These are phyloP conservation scores for Capromys pilorides DNA, from an alignment of 2,797 vertebrate species.

Conservation along the genomic window DNA sequence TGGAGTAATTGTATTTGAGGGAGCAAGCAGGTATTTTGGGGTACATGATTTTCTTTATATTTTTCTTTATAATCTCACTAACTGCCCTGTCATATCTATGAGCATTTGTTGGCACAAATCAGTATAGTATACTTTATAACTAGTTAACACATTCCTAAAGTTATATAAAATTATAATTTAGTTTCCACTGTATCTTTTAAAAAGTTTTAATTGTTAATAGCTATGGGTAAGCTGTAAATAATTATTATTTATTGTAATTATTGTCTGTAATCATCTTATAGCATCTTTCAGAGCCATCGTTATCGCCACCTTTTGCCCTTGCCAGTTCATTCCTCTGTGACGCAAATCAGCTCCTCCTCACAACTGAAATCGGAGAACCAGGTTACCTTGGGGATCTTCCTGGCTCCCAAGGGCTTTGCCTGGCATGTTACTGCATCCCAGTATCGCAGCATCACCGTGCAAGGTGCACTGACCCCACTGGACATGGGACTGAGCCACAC, in stretches of 20 bases:
- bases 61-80: not conserved
- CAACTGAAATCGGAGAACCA: not conserved
- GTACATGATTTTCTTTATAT: not conserved
- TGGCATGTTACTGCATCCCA: not conserved
- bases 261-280: not conserved
- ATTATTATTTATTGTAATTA: not conserved
- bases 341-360: not conserved
- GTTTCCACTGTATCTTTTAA: not conserved
- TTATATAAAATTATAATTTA: not conserved
- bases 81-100: not conserved
- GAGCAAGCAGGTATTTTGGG: not conserved
- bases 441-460: not conserved
- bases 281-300: not conserved
- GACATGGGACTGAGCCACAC: fast-evolving
- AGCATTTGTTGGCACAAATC: not conserved
- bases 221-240: not conserved
- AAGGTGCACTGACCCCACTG: not conserved
- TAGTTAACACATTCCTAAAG: not conserved
- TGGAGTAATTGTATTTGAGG: not conserved
- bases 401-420: not conserved
- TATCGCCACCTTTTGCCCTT: not conserved
- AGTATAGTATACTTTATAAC: not conserved
- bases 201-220: not conserved
- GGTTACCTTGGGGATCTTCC: not conserved
- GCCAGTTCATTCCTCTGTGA: not conserved